phyloP scores from a whole-genome alignment of 2,797 vertebrate genomes.

The Atherinosoma microstoma region DNA sequence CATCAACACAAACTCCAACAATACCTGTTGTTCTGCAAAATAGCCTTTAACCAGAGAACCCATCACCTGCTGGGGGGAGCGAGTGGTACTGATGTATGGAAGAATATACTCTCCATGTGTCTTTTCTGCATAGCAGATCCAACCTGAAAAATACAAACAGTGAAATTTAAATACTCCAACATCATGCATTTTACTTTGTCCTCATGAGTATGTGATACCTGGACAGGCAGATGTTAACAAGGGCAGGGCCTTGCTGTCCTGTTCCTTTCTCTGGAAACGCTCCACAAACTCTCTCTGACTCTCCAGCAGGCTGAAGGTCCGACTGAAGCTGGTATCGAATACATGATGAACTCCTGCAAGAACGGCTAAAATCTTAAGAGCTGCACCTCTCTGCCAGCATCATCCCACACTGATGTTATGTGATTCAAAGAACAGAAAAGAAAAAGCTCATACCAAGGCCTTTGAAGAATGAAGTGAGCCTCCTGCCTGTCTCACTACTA shows the following conservation, averaged over 20 bases:
- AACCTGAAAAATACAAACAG: slow-evolving; percentile 81
- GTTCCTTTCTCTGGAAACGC: slow-evolving; percentile 84
- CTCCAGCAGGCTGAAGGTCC: slow-evolving; percentile 95
- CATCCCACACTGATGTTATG: neutral
- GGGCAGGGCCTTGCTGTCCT: slow-evolving; percentile 85
- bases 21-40: slow-evolving; percentile 90
- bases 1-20: neutral
- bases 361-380: slow-evolving; percentile 9
- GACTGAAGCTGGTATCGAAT: slow-evolving; percentile 93
- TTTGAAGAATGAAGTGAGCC: slow-evolving; percentile 90
- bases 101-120: slow-evolving; percentile 92
- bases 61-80: slow-evolving; percentile 97
- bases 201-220: slow-evolving; percentile 76
- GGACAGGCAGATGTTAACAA: slow-evolving; percentile 95
- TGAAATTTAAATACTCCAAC: neutral
- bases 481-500: slow-evolving; percentile 86
- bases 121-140: slow-evolving; percentile 99
- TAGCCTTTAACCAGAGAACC: slow-evolving; percentile 92
- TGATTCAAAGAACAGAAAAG: neutral
- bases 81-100: slow-evolving; percentile 91
- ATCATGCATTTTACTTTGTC: neutral
- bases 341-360: slow-evolving; percentile 90
- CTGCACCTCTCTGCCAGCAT: neutral
- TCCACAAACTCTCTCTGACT: slow-evolving; percentile 92
- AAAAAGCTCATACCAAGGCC: slow-evolving; percentile 69